These are phyloP conservation scores for Helicolenus hilgendorfi DNA, from an alignment of 2,797 vertebrate genomes.

Conservation along the genomic window DNA sequence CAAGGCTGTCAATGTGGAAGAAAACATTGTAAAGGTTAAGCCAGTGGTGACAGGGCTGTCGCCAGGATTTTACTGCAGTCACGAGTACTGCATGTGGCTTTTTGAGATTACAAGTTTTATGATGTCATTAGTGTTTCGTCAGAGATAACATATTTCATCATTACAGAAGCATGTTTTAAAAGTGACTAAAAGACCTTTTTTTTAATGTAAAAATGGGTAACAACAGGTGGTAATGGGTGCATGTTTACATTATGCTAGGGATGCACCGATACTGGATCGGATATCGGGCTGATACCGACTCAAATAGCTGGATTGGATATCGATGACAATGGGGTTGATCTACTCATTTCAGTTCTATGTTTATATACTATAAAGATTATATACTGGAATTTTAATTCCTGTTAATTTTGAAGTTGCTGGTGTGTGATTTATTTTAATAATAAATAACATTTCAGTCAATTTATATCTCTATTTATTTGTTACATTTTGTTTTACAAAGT, in stretches of 20 bases:
- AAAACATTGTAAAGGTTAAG: not conserved
- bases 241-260: not conserved
- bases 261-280: too few relatives aligned
- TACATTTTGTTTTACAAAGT: too few relatives aligned
- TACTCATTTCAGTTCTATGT: too few relatives aligned
- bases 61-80: slow-evolving; percentile 5
- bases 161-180: not conserved
- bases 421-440: too few relatives aligned
- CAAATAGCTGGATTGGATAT: too few relatives aligned
- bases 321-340: too few relatives aligned
- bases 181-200: not conserved
- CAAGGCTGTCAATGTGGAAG: not conserved
- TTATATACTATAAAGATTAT: too few relatives aligned
- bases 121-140: not conserved
- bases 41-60: not conserved
- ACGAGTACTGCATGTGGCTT: slow-evolving; percentile 8
- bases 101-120: not conserved
- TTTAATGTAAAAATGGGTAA: not conserved
- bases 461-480: too few relatives aligned
- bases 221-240: not conserved
- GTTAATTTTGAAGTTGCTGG: too few relatives aligned
- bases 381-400: too few relatives aligned
- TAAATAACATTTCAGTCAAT: too few relatives aligned
- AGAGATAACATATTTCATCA: not conserved
- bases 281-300: too few relatives aligned